Conservation (phyloP, 2,888 invertebrate species). For the Nebria salina region DNA sequence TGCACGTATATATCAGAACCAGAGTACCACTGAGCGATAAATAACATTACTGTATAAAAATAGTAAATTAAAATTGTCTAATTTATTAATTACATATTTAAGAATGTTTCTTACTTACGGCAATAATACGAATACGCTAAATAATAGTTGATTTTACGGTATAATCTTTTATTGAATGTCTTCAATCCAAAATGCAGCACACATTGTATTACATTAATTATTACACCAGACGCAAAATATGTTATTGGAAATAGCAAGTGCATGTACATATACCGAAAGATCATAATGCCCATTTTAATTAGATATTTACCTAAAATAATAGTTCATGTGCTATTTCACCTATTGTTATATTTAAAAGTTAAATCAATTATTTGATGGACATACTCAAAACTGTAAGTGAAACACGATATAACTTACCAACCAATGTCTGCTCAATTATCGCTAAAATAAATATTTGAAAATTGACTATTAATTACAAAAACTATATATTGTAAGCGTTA, state of each 20-base stretch:
- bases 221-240: slow-evolving; percentile 80
- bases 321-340: too few species aligned
- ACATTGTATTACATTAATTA: slow-evolving; percentile 79
- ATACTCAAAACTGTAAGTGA: too few species aligned
- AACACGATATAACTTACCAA: background rate
- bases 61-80: background rate
- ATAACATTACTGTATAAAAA: slow-evolving; percentile 77
- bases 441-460: background rate
- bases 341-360: too few species aligned
- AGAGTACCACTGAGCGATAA: slow-evolving; percentile 90
- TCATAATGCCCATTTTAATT: background rate
- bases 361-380: too few species aligned
- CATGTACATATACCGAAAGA: background rate
- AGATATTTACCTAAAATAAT: background rate
- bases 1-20: slow-evolving; percentile 75
- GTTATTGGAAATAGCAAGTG: slow-evolving; percentile 71
- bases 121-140: slow-evolving; percentile 84
- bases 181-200: slow-evolving; percentile 76
- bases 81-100: too few species aligned
- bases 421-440: background rate
- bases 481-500: background rate
- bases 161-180: slow-evolving; percentile 75
- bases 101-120: slow-evolving; percentile 72
- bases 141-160: slow-evolving; percentile 84
- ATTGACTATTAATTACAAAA: background rate